A percentile compares a stretch with the other conserved stretches of the same genome.
Evolutionary conservation across 2,888 invertebrate genomes (phyloP).

Genomic region (Deilephila porcellus): DNA sequence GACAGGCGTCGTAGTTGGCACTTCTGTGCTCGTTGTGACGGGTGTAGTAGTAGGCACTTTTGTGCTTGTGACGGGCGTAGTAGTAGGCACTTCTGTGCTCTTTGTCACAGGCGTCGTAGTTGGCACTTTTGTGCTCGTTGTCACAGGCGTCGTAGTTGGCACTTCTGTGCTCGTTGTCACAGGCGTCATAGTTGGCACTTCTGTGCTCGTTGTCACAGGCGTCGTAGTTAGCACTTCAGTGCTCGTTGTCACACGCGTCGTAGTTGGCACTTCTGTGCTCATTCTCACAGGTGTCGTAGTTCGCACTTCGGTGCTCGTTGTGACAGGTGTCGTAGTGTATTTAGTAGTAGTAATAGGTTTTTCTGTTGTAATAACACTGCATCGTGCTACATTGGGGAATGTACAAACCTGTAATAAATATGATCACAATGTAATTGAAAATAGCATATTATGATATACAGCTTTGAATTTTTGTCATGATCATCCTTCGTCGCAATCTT

Average conservation of each 20-base stretch:
- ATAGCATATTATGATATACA: too few relatives aligned
- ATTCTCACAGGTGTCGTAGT: not conserved
- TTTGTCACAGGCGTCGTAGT: too few relatives aligned
- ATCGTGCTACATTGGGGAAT: not conserved
- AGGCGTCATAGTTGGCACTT: too few relatives aligned
- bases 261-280: not conserved
- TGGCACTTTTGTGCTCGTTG: not conserved
- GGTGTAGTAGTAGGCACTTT: not conserved
- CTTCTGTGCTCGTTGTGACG: too few relatives aligned
- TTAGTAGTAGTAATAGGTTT: not conserved
- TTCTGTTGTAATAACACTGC: not conserved
- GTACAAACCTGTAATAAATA: constrained; percentile 7
- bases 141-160: not conserved
- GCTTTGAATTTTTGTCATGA: too few relatives aligned
- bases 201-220: too few relatives aligned
- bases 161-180: too few relatives aligned
- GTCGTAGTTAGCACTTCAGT: not conserved
- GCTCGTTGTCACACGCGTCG: not conserved
- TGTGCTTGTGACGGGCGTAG: too few relatives aligned
- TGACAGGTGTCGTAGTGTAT: not conserved
- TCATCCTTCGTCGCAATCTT: too few relatives aligned
- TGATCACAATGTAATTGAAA: too few relatives aligned
- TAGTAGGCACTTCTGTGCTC: too few relatives aligned
- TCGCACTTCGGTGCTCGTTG: not conserved
- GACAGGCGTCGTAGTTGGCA: not conserved